Base-by-base conservation (phyloP, 2,888 invertebrate genomes). In the Phengaris alcon region DNA sequence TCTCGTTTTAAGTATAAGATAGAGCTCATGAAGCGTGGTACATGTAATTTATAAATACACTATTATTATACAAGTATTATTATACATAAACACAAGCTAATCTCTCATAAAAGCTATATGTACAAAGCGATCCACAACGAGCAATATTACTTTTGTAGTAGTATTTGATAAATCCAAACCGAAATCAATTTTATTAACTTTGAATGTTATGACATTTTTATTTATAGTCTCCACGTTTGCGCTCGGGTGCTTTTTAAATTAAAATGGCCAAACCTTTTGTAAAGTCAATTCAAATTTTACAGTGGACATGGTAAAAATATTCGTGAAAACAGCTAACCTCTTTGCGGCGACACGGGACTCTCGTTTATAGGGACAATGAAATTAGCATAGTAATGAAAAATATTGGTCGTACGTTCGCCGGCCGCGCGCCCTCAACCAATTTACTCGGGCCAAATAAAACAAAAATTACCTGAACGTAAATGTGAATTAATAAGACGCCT, bases 301-400 rank as follows among this genome's bases (percentile, higher is more conserved):
- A 85, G 88, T 85, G 89, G 89, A 88, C 88, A 87, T 85, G 84
- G 88, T 88, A 88, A 89, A 90, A 90, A 87, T 82, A 86, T 80
- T 86, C 84, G 85, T 87, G 87, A 85, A 87, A 88, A 88, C 87
- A 83, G 88, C 88, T 88, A 90, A 90, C 89, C 90, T 90, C 88
- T 91, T 90, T 91, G 90, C 86, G 89, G 88, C 84, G 84, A 77
- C 79, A 80, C 80, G 80, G 87, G 85, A 82, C 86, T 82, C 85
- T 83, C 90, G 87, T 91, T 91, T 89, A 91, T 92, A 90, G 89
- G 89, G 81, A 88, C 88, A 92, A 92, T 90, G 89, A 88, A 91
- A 93, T 93, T 93, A 93, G 90, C 91, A 93, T 93, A 91, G 90
- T 91, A 91, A 93, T 93, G 91, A 92, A 92, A 92, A 91, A 92